Evolutionary conservation across 2,888 invertebrate genomes (phyloP), one percentile per base, ranked within the genome.

Genomic region (Ennomos fuscantarius): DNA sequence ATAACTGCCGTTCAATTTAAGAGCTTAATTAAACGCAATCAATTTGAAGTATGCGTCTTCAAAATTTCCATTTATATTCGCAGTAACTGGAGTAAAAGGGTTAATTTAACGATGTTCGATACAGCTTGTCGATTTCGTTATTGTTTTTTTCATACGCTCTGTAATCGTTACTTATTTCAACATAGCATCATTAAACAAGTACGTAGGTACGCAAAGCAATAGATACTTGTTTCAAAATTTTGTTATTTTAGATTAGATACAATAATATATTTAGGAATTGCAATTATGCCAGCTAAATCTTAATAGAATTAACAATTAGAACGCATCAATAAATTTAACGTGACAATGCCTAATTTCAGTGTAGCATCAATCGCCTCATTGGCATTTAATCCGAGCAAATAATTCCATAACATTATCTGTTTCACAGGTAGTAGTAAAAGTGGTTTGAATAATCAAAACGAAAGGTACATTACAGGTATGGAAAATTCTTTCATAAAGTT

Each of bases 361-460:
- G 32, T 52, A 36, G 9, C 13, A 49, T 42, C 35, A 40, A 40
- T 44, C 15, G 33, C 48, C 56, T 54, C 60, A 65, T 65, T 58
- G 60, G 57, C 57, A 62, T 62, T 45, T 53, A 49, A 42, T 43
- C 39, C 34, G 40, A 51, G 15, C 49, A 59, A 55, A 62, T 61
- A 57, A 63, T 55, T 70, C 68, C 69, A 76, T 73, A n/a, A n/a
- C n/a, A 83, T 83, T 82, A 84, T 86, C 84, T 72, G 81, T 81
- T 81, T 80, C 74, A 77, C 83, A 81, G 82, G 80, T 79, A 74
- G n/a, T 70, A 72, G 65, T 69, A 71, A 50, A 70, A 50, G 31
- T 32, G 12, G 34, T 44, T 45, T 33, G 40, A 15, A 45, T 0
- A 33, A 36, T n/a, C 8, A 42, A 32, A 46, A 32, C 13, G n/a